Evolutionary conservation across 2,888 invertebrate genomes (phyloP), one percentile per base, ranked within the genome.

Genomic region (Sceliomorpha sp.): DNA sequence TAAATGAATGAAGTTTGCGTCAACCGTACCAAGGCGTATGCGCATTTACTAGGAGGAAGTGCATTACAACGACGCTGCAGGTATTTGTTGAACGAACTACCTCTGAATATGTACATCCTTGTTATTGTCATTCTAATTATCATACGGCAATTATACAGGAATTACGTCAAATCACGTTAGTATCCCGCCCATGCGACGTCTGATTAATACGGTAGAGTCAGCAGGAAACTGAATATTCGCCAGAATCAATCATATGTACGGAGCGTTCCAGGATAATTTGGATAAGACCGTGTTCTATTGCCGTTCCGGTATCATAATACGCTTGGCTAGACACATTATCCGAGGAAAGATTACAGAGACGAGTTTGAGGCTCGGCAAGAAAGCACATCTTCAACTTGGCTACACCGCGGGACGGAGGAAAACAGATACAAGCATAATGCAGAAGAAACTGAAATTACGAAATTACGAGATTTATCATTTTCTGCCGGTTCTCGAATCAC

Each of bases 171-270:
- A 70, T 70, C 70, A 59, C 56, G 51, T 66, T 62, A 66, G 51
- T 63, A 26, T 68, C 47, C 59, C 58, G 51, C 64, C 42, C 63
- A 40, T n/a, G 53, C 72, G 56, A 72, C 75, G 71, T 67, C 74
- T 73, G 70, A 71, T 72, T 68, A 75, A 74, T 76, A 77, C 60
- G 71, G 70, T 58, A 72, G 70, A 62, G 72, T 76, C 75, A 72
- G 70, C 66, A 69, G 70, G 72, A 69, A 74, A 51, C 71, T 64
- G 71, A 67, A 74, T 71, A 73, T 72, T 68, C 58, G 58, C 48
- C n/a, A 44, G 74, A 78, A 78, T 78, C 77, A 77, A 79, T 78
- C 76, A 78, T 70, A 70, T 62, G 55, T 66, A 60, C 37, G 60
- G 66, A 66, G 40, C 40, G 70, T 32, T 62, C 56, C 66, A 34